A percentile compares a stretch with the other conserved stretches of the same genome.
Evolutionary conservation across 2,888 invertebrate genomes (phyloP).

Genomic region (Scaptomyza flava): DNA sequence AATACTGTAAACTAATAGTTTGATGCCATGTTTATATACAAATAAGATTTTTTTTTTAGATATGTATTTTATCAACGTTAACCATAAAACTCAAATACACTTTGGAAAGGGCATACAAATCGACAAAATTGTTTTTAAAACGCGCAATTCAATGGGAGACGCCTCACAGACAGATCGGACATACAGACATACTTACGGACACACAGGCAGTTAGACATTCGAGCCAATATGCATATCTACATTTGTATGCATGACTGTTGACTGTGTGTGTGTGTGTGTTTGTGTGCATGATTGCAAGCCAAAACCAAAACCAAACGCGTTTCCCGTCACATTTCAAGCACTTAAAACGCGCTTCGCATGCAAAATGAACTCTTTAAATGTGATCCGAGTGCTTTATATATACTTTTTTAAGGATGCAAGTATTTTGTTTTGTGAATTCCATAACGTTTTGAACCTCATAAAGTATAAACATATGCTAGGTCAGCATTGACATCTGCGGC

Average conservation of each 20-base stretch:
- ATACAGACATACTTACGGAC: conserved; percentile 13
- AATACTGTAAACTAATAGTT: too few species aligned
- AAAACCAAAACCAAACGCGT: conserved; percentile 47
- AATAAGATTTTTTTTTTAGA: too few species aligned
- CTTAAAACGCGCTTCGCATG: conserved; percentile 64
- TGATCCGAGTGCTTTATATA: neutral
- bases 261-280: conserved; percentile 23
- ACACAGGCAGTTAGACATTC: conserved; percentile 19
- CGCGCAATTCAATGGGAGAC: conserved; percentile 65
- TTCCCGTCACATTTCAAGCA: conserved; percentile 48
- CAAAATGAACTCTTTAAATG: conserved; percentile 73
- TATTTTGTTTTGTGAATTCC: neutral
- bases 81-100: neutral
- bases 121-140: conserved; percentile 76
- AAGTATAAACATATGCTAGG: neutral
- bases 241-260: conserved; percentile 24
- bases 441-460: neutral
- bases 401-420: conserved; percentile 2
- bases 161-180: conserved; percentile 9
- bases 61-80: neutral
- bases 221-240: conserved; percentile 17
- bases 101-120: conserved; percentile 33
- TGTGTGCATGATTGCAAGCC: conserved; percentile 28
- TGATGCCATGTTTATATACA: too few species aligned
- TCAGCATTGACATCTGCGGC: neutral